Evolutionary conservation across 2,797 vertebrate genomes (phyloP), one percentile per base, ranked within the genome.

Genomic region (Tympanoctomys barrerae): DNA sequence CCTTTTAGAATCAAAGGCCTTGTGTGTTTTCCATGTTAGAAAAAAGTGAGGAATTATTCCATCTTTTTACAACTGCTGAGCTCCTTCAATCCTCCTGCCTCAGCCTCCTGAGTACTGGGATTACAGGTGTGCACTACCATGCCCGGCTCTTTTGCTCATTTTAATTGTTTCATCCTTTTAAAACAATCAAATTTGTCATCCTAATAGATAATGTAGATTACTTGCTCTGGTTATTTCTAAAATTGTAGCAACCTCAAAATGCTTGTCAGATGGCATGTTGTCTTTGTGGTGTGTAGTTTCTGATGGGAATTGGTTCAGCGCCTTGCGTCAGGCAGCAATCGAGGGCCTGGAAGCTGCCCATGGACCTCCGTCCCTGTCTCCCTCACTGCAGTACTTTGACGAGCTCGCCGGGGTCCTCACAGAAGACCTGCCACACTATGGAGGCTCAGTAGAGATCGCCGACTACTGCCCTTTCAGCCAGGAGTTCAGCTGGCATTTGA

Each of bases 391-490:
- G 99, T 99, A 99, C 94, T 99, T 99, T 95, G 99, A 99, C 95
- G 96, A 96, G 96, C 99, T 99, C 75, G 98, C 98, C 0, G 99
- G 99, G 1, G 98, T 99, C 42, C 94, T 98, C 28, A 62, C 98
- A 28, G 98, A 98, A 75, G 99, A 99, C 90, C 96, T 99, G 96
- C 92, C 99, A 26, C 98, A 98, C 42, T 99, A 99, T 18, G 99
- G 99, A 2, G 99, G 99, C 0, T 99, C 99, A 0, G 99, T 99
- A 97, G 99, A 99, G 98, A 99, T 99, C 68, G 99, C 99, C 1
- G 99, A 99, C 97, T 99, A 98, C 93, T 99, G 99, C 98, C 99
- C 99, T 28, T 99, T 99, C 97, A 99, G 99, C 96, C 99, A 99
- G 98, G 99, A 99, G 97, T 99, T 99, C 98, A 99, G 99, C 93